Conservation (phyloP, 1,140 invertebrate genomes). For the Drosophila cardini region DNA sequence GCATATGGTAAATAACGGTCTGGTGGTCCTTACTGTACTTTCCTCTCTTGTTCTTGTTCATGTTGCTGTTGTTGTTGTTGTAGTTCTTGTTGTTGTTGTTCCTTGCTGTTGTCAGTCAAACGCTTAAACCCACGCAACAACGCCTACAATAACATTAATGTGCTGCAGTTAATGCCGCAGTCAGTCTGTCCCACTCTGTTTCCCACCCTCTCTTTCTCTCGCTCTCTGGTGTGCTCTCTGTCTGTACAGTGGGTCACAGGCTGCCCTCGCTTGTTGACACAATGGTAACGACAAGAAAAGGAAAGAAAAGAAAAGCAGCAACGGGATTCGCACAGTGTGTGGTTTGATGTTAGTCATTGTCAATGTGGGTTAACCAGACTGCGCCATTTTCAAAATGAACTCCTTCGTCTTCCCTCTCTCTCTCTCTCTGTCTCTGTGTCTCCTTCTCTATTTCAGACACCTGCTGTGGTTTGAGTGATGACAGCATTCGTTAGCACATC, state of each 20-base stretch:
- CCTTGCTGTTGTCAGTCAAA: slow-evolving; percentile 55
- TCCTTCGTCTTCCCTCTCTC: background rate
- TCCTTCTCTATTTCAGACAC: slow-evolving; percentile 2
- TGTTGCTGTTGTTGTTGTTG: slow-evolving; percentile 27
- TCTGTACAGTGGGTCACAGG: slow-evolving; percentile 40
- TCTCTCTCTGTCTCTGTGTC: background rate
- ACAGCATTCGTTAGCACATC: slow-evolving; percentile 65
- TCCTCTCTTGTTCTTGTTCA: slow-evolving; percentile 7
- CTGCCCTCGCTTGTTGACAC: slow-evolving; percentile 76
- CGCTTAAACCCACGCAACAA: slow-evolving; percentile 60
- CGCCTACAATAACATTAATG: slow-evolving; percentile 80
- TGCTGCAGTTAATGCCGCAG: slow-evolving; percentile 73
- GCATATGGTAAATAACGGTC: too few species aligned
- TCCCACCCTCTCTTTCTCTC: background rate
- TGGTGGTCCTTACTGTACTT: too few species aligned
- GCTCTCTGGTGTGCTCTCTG: background rate
- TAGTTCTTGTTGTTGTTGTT: slow-evolving; percentile 22
- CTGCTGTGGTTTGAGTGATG: slow-evolving; percentile 56
- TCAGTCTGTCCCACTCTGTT: slow-evolving; percentile 6
- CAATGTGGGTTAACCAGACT: slow-evolving; percentile 79
- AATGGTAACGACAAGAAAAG: slow-evolving; percentile 63
- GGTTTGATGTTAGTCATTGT: slow-evolving; percentile 51
- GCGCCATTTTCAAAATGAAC: slow-evolving; percentile 53
- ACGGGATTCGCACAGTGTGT: slow-evolving; percentile 2
- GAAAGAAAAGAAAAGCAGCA: slow-evolving; percentile 57